Evolutionary conservation across 53 echinoderm and acorn worm species (phyloP).

Genomic region (Mesocentrotus franciscanus): DNA sequence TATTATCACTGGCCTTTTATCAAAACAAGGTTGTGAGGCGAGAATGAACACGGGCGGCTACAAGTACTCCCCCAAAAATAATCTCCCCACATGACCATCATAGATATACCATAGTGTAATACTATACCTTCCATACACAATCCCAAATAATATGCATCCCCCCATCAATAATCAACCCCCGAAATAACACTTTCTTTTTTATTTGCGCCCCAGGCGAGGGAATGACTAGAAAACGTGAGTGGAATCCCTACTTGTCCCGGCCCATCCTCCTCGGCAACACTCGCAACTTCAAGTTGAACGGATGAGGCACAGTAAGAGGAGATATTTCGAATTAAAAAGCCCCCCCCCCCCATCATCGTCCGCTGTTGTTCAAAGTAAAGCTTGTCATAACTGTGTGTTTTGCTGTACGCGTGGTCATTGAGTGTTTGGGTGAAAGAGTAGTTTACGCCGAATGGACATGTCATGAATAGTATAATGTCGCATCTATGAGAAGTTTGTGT

Average conservation of each 20-base stretch:
- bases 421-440: not conserved
- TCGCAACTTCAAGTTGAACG: conserved; percentile 19
- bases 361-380: not conserved
- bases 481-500: not conserved
- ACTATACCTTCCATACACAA: conserved; percentile 31
- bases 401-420: not conserved
- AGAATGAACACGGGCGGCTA: not conserved
- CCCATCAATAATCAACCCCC: conserved; percentile 30
- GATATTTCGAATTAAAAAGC: not conserved
- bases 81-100: not conserved
- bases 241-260: conserved; percentile 55
- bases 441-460: not conserved
- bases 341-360: not conserved
- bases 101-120: conserved; percentile 15
- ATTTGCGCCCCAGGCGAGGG: conserved; percentile 32
- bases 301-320: not conserved
- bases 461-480: too few relatives aligned
- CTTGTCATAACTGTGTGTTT: not conserved
- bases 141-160: conserved; percentile 47
- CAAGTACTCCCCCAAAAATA: not conserved
- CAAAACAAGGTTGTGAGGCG: not conserved
- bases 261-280: conserved; percentile 36
- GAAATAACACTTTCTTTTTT: conserved; percentile 66
- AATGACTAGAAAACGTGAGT: conserved; percentile 40
- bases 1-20: not conserved